A percentile compares a stretch with the other conserved stretches of the same genome.
phyloP scores from a whole-genome alignment of 2,888 invertebrate genomes.

The Dioctria rufipes region DNA sequence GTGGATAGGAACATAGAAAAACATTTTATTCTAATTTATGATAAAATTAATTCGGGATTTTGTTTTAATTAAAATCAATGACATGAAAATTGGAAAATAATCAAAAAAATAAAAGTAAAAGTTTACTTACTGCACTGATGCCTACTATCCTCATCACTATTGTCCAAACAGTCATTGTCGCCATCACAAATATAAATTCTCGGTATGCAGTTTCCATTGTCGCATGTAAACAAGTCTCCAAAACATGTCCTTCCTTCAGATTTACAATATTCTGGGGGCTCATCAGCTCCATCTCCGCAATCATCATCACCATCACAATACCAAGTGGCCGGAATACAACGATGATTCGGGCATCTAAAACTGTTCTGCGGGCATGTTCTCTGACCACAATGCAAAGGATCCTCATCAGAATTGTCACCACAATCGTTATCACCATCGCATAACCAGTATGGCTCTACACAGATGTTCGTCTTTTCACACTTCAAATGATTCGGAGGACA shows the following conservation, averaged over 20 bases:
- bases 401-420: constrained; percentile 91
- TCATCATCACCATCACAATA: constrained; percentile 98
- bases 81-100: neutral
- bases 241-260: constrained; percentile 95
- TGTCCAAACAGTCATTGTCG: constrained; percentile 95
- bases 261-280: constrained; percentile 94
- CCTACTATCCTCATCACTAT: constrained; percentile 91
- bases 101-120: constrained; percentile 32
- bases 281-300: constrained; percentile 91
- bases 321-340: constrained; percentile 96
- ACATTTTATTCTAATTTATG: too few relatives aligned
- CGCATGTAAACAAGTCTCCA: constrained; percentile 95
- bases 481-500: constrained; percentile 92
- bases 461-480: constrained; percentile 95
- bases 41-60: too few relatives aligned
- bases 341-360: constrained; percentile 92
- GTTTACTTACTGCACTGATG: constrained; percentile 84
- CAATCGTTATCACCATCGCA: constrained; percentile 98
- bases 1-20: too few relatives aligned
- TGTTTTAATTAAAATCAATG: too few relatives aligned
- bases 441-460: constrained; percentile 97
- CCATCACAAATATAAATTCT: constrained; percentile 95
- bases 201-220: constrained; percentile 96
- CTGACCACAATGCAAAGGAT: constrained; percentile 89
- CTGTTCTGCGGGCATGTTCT: constrained; percentile 92